Base-by-base conservation (phyloP, 2,113 vertebrate species). In the Lanius collurio region DNA sequence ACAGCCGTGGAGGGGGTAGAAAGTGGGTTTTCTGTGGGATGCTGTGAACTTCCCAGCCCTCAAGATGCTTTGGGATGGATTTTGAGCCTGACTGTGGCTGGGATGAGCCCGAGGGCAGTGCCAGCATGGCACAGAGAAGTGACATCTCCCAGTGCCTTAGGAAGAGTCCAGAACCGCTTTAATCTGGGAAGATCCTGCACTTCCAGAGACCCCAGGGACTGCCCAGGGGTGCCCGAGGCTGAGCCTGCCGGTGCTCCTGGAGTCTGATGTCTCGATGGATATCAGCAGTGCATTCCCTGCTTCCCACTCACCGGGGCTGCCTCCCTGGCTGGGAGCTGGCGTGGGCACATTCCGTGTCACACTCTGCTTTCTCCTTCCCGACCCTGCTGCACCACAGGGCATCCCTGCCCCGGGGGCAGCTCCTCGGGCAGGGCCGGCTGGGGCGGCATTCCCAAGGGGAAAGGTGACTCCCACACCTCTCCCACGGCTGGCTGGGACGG, bases 31-130 rank as follows among this genome's bases (percentile, higher is more conserved):
- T 27, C 16, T 42, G n/a, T 13, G 60, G 50, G 46, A 8, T 56
- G 44, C 55, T 52, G 41, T 60, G 35, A 47, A 13, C 33, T 76
- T 62, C n/a, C 44, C 37, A n/a, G 15, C 35, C 18, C 31, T 37
- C 30, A 2, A 0, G 50, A n/a, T 22, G 10, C 39, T 81, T 81
- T 35, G 64, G 71, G 64, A 41, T 22, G 41, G 57, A 59, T 49
- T 59, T 53, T 24, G 57, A 67, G 67, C 42, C 42, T 31, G 52
- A 37, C 3, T 62, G 24, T 33, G 18, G 68, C 37, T n/a, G 39
- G 57, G 42, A 11, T 55, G 35, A 83, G 14, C 55, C 0, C 0
- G 0, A 88, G 69, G 74, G 35, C 65, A 27, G 30, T 47, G 41
- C 56, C 73, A 63, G 47, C 33, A 1, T 7, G 44, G 35, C 47